These are phyloP conservation scores for Odocoileus hemionus DNA, from an alignment of 2,113 vertebrate species.

Conservation along the genomic window DNA sequence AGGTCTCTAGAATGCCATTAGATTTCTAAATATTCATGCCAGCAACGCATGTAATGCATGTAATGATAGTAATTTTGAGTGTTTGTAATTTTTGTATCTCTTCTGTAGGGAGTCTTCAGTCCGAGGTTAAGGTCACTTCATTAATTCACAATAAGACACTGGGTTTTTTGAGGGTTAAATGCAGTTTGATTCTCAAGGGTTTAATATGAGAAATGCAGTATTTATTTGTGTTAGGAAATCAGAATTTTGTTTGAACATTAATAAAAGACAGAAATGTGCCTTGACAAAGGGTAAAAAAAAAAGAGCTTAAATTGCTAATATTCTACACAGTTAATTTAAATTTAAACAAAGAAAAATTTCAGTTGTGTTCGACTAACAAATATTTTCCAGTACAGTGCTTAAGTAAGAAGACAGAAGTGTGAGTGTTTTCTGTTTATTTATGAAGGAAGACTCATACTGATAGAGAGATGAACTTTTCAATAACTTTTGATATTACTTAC, in stretches of 20 bases:
- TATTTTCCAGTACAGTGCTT: background rate
- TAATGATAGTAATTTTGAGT: slow-evolving; percentile 1
- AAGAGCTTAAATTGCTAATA: background rate
- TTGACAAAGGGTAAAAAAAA: background rate
- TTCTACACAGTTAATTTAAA: background rate
- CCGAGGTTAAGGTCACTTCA: background rate
- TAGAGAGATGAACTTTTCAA: background rate
- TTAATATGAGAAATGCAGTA: slow-evolving; percentile 30
- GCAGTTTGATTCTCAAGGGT: background rate
- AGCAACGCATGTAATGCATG: background rate
- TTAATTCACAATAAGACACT: slow-evolving; percentile 32
- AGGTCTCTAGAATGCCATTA: slow-evolving; percentile 8
- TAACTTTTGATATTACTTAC: background rate
- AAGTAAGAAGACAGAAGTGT: background rate
- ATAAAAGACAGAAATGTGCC: background rate
- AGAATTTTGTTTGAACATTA: background rate
- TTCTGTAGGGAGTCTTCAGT: slow-evolving; percentile 12
- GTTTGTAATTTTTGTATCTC: slow-evolving; percentile 49
- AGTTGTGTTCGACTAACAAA: background rate
- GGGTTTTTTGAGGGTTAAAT: slow-evolving; percentile 49
- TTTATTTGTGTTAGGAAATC: slow-evolving; percentile 10
- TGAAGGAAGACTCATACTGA: background rate
- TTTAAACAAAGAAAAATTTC: background rate
- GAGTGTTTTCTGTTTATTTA: background rate
- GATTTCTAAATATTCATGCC: background rate